Conservation (phyloP, 2,888 invertebrate species). For the Chaitophorus viminalis region DNA sequence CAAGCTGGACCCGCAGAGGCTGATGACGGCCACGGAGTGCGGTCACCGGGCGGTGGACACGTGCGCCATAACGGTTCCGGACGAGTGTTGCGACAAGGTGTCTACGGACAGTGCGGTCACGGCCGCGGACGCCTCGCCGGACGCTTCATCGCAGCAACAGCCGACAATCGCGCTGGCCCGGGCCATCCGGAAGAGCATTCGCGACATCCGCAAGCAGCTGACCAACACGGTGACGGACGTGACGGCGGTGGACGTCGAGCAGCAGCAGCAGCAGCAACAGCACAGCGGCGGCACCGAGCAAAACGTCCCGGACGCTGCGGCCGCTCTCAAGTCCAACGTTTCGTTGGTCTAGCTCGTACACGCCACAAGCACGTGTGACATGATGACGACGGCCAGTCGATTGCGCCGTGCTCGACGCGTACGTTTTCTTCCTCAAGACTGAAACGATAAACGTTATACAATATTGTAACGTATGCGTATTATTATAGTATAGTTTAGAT, state of each 20-base stretch:
- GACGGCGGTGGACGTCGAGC: slow-evolving; percentile 9
- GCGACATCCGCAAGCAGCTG: slow-evolving; percentile 63
- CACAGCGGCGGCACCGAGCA: slow-evolving; percentile 35
- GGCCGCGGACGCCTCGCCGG: neutral
- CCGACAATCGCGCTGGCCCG: slow-evolving; percentile 46
- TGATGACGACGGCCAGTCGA: no score
- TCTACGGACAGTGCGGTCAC: neutral
- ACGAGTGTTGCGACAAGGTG: slow-evolving; percentile 56
- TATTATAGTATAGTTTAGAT: neutral
- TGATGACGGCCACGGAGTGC: neutral
- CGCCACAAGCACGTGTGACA: no score
- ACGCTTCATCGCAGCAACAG: slow-evolving; percentile 31
- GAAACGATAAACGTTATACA: neutral
- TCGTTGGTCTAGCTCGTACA: neutral
- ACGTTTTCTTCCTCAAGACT: slow-evolving; percentile 37
- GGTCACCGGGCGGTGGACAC: slow-evolving; percentile 3
- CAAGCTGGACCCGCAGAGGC: slow-evolving; percentile 72
- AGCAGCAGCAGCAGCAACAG: slow-evolving; percentile 43
- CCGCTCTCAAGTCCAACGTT: neutral
- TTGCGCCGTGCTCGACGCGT: neutral
- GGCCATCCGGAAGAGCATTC: slow-evolving; percentile 63
- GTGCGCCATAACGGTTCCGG: neutral
- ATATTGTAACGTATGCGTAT: neutral
- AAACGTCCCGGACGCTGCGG: neutral
- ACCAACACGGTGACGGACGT: slow-evolving; percentile 44